Evolutionary conservation across 1,140 invertebrate genomes (phyloP), one percentile per base, ranked within the genome.

Genomic region (Drosophila arizonae): DNA sequence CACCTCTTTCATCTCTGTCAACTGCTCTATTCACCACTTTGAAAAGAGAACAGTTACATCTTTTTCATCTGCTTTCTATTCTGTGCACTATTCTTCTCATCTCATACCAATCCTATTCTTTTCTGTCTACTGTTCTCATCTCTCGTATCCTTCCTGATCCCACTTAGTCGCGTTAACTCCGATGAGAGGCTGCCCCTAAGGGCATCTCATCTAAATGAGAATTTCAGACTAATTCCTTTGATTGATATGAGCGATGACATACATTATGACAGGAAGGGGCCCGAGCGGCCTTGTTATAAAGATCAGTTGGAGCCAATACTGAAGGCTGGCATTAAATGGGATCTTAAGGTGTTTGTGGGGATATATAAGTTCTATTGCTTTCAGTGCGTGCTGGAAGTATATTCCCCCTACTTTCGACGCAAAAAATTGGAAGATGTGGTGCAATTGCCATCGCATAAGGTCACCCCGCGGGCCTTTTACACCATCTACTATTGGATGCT

Each of bases 401-500:
- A 79, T 52, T 72, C 76, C 0, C 45, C 50, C 6, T 65, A 69
- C 43, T 73, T 79, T 17, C 9, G 24, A 9, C 33, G n/a, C 17
- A 46, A 3, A 48, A 39, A 55, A 5, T 1, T 50, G 10, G n/a
- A n/a, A n/a, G 15, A 52, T 1, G 24, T 58, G 0, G 54, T 76
- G 1, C 56, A 67, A 5, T 11, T 87, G 52, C 78, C 86, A 0
- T 21, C 56, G 17, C 46, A 87, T 1, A 51, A 82, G 66, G 93
- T 95, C 4, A 93, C 94, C 13, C 93, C 94, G 1, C 92, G 92
- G 74, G 93, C 95, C 1, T 96, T 96, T 79, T 93, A 93, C 13
- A 93, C 94, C 28, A 94, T 96, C 63, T 96, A 96, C 90, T 94
- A 95, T 72, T 96, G 95, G 95, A 96, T 96, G 95, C 93, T 95